Evolutionary conservation across 2,113 vertebrate genomes (phyloP).

Genomic region (Solenodon paradoxus): DNA sequence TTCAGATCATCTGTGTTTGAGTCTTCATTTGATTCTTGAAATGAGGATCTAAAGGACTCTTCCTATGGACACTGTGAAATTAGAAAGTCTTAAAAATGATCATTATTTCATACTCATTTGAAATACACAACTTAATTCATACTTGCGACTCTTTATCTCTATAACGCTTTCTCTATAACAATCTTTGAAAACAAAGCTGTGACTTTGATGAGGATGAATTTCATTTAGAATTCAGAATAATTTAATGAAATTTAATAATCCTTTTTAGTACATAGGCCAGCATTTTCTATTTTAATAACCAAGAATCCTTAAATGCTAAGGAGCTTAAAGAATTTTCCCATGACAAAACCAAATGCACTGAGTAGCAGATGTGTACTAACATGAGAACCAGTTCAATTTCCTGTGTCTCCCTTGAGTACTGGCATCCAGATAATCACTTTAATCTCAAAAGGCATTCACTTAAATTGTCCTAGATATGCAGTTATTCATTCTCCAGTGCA

Average conservation of each 20-base stretch:
- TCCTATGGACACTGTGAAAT: too few relatives aligned
- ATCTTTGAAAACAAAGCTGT: not conserved
- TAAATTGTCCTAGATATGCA: slow-evolving; percentile 18
- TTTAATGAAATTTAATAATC: not conserved
- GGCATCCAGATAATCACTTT: slow-evolving; percentile 32
- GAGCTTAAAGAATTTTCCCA: not conserved
- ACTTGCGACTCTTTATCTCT: not conserved
- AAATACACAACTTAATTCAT: not conserved
- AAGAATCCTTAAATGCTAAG: not conserved
- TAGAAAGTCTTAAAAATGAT: not conserved
- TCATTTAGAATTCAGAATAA: slow-evolving; percentile 38
- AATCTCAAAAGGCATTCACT: slow-evolving; percentile 40
- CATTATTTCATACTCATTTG: not conserved
- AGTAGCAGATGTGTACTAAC: not conserved
- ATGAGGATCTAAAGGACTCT: too few relatives aligned
- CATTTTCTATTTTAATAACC: not conserved
- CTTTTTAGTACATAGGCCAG: not conserved
- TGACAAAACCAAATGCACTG: not conserved
- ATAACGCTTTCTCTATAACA: not conserved
- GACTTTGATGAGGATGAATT: not conserved
- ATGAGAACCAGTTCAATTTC: not conserved
- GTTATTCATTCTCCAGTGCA: not conserved
- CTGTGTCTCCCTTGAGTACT: not conserved
- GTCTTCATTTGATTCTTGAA: too few relatives aligned
- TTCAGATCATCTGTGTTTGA: too few relatives aligned